Evolutionary conservation across 2,113 vertebrate species (phyloP), one percentile per base, ranked within the genome.

Genomic region (Peromyscus californicus): DNA sequence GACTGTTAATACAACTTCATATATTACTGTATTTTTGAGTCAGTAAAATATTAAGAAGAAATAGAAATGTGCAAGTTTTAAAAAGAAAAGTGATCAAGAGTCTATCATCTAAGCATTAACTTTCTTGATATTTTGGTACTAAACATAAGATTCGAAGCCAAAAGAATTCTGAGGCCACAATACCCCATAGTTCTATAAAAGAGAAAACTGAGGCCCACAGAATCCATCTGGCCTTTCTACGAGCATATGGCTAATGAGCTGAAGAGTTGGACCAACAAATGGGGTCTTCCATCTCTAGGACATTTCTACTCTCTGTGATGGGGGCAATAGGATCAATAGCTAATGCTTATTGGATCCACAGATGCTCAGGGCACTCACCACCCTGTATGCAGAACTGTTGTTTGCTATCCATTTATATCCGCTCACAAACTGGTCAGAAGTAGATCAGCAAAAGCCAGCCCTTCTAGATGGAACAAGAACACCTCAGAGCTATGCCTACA

Each of bases 351-450:
- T 78, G 78, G 19, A n/a, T 33, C 24, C 45, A 65, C 19, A 91
- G 15, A 57, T 16, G 22, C 21, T 31, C 63, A 21, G 39, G 16
- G 9, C 0, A 75, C 13, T 76, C 92, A 92, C 29, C 24, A 36
- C 75, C 82, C 33, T 74, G 48, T 16, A 1, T 65, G n/a, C 17
- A 76, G 19, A 79, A 92, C 91, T 59, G 22, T 54, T 97, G 63
- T 72, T 93, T 92, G 83, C 88, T 87, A 51, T 72, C n/a, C 39
- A 65, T 92, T 90, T 90, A 89, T 45, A 78, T 22, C 83, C 89
- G 90, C 76, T 93, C 95, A 76, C 82, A 94, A 92, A 42, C 16
- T 16, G 39, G 45, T 83, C 1, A 1, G 76, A 95, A 93, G 51
- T 13, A 57, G 54, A 95, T 83, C 39, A 91, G 65, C 65, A 82